Percentiles rank a stretch among this genome's conserved stretches.
phyloP scores from a whole-genome alignment of 2,797 vertebrate species.

The Bradypodion pumilum region DNA sequence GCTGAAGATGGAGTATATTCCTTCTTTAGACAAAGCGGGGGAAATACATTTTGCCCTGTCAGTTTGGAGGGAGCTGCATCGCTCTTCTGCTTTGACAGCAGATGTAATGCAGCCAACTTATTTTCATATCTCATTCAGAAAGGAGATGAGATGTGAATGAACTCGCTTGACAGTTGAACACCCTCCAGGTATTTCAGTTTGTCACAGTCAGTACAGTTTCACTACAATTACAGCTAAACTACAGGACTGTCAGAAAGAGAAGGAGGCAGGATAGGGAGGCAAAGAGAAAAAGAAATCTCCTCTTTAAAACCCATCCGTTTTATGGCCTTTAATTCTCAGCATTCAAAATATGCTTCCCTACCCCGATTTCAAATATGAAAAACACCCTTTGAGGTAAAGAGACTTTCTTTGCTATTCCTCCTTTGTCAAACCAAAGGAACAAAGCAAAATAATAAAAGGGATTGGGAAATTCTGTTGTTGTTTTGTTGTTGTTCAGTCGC shows the following conservation, averaged over 20 bases:
- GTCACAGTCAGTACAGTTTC: slow-evolving; percentile 43
- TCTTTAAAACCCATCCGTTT: slow-evolving; percentile 25
- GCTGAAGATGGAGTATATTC: slow-evolving; percentile 11
- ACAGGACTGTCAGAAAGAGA: neutral
- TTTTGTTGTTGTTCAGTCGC: no score
- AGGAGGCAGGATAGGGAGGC: neutral
- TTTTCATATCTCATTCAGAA: slow-evolving; percentile 67
- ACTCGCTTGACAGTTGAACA: slow-evolving; percentile 61
- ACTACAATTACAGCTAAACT: slow-evolving; percentile 39
- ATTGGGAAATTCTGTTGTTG: neutral
- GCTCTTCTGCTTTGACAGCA: slow-evolving; percentile 54
- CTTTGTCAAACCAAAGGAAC: neutral
- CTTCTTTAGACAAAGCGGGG: slow-evolving; percentile 38
- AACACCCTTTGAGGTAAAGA: neutral
- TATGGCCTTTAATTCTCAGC: slow-evolving; percentile 32
- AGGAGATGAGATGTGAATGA: slow-evolving; percentile 61
- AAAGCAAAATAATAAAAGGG: neutral
- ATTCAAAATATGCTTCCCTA: slow-evolving; percentile 16
- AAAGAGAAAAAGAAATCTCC: neutral
- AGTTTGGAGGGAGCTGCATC: slow-evolving; percentile 49
- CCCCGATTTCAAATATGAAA: slow-evolving; percentile 44
- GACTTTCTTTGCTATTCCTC: neutral
- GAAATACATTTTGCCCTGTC: slow-evolving; percentile 40
- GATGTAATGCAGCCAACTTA: slow-evolving; percentile 50
- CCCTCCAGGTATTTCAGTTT: slow-evolving; percentile 58